A percentile compares a stretch with the other conserved stretches of the same genome.
Evolutionary conservation across 2,113 vertebrate genomes (phyloP).

Genomic region (Nansenia antarctica): DNA sequence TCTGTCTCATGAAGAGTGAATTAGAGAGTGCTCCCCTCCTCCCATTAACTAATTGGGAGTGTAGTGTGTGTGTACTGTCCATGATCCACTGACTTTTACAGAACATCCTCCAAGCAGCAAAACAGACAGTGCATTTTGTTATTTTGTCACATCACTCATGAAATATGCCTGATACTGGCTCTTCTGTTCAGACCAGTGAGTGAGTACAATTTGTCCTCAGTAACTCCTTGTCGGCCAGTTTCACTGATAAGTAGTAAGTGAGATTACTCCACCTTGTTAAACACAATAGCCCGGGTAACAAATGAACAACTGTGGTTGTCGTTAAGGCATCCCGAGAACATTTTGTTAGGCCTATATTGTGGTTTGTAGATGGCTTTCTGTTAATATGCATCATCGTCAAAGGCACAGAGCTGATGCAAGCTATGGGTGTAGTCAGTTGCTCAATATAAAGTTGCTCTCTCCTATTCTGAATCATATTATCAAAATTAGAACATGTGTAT

Average conservation of each 20-base stretch:
- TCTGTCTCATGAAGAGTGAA: not conserved
- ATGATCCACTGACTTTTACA: not conserved
- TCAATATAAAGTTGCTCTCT: too few relatives aligned
- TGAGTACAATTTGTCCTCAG: constrained; percentile 1
- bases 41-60: not conserved
- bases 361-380: not conserved
- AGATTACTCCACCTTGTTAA: not conserved
- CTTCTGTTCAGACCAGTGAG: constrained; percentile 2
- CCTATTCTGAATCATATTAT: not conserved
- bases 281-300: not conserved
- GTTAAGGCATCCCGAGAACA: not conserved
- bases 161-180: not conserved
- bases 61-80: too few relatives aligned
- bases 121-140: not conserved
- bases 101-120: not conserved
- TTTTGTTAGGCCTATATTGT: not conserved
- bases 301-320: not conserved
- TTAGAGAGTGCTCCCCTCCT: not conserved
- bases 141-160: not conserved
- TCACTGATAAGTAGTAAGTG: not conserved
- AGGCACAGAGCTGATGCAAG: not conserved
- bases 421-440: not conserved
- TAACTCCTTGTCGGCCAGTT: not conserved
- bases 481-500: not conserved
- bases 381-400: not conserved